These are phyloP conservation scores for Temnothorax ravouxi DNA, from an alignment of 2,888 invertebrate species.

Conservation along the genomic window DNA sequence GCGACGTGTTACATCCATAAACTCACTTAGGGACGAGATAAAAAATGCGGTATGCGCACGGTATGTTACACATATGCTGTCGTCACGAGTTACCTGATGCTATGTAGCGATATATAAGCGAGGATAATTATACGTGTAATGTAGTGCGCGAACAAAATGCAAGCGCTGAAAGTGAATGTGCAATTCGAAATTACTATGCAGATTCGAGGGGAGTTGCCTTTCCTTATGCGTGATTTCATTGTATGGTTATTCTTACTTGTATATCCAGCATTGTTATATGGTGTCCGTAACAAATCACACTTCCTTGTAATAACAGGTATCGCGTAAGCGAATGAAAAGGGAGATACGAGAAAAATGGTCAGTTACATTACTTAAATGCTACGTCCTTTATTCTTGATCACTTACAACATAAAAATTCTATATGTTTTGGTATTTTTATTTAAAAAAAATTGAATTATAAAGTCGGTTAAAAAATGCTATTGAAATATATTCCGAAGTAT, in stretches of 20 bases:
- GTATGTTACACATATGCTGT: conserved; percentile 41
- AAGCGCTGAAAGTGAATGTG: conserved; percentile 21
- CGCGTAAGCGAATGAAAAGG: neutral
- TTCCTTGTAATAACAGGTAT: conserved; percentile 6
- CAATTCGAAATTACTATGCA: conserved; percentile 45
- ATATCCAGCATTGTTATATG: conserved; percentile 6
- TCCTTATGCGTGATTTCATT: conserved; percentile 11
- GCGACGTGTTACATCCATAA: conserved; percentile 45
- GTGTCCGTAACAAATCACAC: conserved; percentile 16
- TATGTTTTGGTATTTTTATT: neutral
- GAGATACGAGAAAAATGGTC: neutral
- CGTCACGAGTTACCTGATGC: conserved; percentile 45
- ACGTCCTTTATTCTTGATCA: neutral
- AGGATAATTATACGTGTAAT: conserved; percentile 47
- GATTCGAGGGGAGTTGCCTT: conserved; percentile 14
- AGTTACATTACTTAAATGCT: neutral
- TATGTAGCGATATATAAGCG: conserved; percentile 18
- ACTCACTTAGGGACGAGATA: conserved; percentile 29
- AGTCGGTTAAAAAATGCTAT: neutral
- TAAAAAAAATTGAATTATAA: neutral
- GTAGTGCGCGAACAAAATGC: conserved; percentile 19
- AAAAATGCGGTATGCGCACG: conserved; percentile 21
- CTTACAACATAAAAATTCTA: neutral
- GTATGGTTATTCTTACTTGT: conserved; percentile 24
- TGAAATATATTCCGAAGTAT: neutral